Evolutionary conservation across 2,113 vertebrate species (phyloP), one percentile per base, ranked within the genome.

Genomic region (Platycercus adscitus): DNA sequence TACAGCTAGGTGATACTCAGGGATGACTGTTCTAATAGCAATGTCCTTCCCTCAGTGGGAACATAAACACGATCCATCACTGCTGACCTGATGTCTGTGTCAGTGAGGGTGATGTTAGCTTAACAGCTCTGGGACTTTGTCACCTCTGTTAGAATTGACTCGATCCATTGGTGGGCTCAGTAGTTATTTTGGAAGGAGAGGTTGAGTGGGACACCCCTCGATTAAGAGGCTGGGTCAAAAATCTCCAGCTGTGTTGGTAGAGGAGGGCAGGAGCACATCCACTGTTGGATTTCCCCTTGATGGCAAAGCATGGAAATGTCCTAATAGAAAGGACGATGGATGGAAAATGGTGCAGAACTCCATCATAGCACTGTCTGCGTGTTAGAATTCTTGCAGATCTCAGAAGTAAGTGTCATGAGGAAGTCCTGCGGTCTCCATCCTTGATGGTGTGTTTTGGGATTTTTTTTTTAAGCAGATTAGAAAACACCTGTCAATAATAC

Each of bases 1-100:
- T 68, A 11, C 33, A 35, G 3, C 43, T 4, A 39, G 31, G 25
- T 66, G 95, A 64, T 33, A 25, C 8, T 91, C 29, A 7, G 5
- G 20, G 72, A 92, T 55, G 24, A 44, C 31, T 75, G 82, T 89
- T 60, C 69, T 94, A 81, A 85, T 47, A 68, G 60, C 77, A 61
- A 9, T 2, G 3, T 65, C 79, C 76, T 89, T 80, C 70, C 66
- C 63, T 77, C 71, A 26, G 5, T 4, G 69, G 72, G 60, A 84
- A 6, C 47, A 14, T 24, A 44, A 60, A 44, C 0, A 17, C 64
- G 83, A 50, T 78, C 91, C 86, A 77, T 81, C 69, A 35, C 72
- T 86, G 78, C 80, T 37, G 70, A 49, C 46, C 8, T 43, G 65
- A 33, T 63, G 41, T 46, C 53, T 82, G 12, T 7, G 43, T n/a